These are phyloP conservation scores for Conistra vaccinii DNA, from an alignment of 2,888 invertebrate genomes.

Conservation along the genomic window DNA sequence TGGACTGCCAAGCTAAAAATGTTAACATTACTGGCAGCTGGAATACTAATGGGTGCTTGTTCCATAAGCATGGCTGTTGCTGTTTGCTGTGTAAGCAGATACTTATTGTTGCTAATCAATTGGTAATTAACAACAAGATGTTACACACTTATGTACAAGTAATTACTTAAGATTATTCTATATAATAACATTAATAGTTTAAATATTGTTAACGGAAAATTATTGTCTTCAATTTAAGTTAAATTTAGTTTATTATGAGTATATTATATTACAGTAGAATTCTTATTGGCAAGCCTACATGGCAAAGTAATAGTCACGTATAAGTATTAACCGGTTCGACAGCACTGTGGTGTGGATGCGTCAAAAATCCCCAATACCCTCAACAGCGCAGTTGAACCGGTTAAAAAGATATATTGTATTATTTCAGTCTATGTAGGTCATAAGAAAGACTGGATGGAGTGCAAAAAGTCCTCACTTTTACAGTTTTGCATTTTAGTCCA, in stretches of 20 bases:
- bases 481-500: background rate
- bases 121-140: slow-evolving; percentile 68
- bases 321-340: no score
- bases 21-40: slow-evolving; percentile 61
- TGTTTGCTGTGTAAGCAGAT: slow-evolving; percentile 73
- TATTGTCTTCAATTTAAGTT: background rate
- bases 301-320: background rate
- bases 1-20: slow-evolving; percentile 62
- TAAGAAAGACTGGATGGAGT: no score
- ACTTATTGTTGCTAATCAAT: slow-evolving; percentile 68
- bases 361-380: no score
- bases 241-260: slow-evolving; percentile 11
- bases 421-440: no score
- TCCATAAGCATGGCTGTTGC: slow-evolving; percentile 74
- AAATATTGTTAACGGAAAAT: background rate
- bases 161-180: background rate
- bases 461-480: background rate
- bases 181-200: slow-evolving; percentile 5
- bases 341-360: no score
- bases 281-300: slow-evolving; percentile 2
- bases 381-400: no score
- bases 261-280: background rate
- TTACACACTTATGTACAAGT: slow-evolving; percentile 30
- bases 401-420: no score
- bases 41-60: slow-evolving; percentile 61